Evolutionary conservation across 2,797 vertebrate species (phyloP).

Genomic region (Lithobates sylvaticus): DNA sequence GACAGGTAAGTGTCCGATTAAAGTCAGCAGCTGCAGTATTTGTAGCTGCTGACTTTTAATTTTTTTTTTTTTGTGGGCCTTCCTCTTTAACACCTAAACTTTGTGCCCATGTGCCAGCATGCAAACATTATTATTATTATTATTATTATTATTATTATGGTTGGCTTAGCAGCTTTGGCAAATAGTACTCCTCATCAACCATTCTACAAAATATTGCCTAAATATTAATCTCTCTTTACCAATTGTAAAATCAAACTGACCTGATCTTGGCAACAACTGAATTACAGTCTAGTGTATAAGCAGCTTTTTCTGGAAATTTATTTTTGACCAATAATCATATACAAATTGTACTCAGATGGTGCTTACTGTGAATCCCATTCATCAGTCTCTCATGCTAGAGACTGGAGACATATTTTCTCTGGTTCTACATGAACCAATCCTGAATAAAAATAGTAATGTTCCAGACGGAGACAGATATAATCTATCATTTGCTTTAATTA

Average conservation of each 20-base stretch:
- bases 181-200: neutral
- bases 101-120: too few species aligned
- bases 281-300: neutral
- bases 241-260: neutral
- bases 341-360: neutral
- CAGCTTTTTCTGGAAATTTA: neutral
- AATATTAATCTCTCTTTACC: neutral
- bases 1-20: too few species aligned
- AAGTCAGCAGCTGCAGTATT: too few species aligned
- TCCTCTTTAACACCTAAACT: too few species aligned
- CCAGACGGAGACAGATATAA: constrained; percentile 29
- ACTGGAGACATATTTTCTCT: neutral
- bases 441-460: constrained; percentile 18
- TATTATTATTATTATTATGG: too few species aligned
- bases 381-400: neutral
- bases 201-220: neutral
- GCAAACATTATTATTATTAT: too few species aligned
- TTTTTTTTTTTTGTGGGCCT: too few species aligned
- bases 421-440: neutral
- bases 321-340: neutral
- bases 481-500: constrained; percentile 11
- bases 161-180: too few species aligned
- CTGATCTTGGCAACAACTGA: neutral
- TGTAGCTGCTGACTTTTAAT: too few species aligned
- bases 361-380: neutral